phyloP scores from a whole-genome alignment of 2,797 vertebrate species.

The Falco naumanni region DNA sequence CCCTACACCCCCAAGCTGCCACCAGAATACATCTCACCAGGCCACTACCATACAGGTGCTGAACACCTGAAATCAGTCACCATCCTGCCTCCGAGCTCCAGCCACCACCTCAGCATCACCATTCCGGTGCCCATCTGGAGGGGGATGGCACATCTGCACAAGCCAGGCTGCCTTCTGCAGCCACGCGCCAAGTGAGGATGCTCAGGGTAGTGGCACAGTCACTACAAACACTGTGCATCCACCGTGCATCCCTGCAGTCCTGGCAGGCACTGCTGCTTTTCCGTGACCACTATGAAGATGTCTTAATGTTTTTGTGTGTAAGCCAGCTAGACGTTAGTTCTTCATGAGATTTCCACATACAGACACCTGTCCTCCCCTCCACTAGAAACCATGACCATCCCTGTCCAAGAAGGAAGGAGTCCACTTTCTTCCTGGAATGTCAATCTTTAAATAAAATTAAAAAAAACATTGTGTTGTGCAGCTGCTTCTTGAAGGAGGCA shows the following conservation, averaged over 20 bases:
- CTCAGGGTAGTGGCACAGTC: background rate
- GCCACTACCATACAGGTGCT: background rate
- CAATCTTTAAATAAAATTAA: background rate
- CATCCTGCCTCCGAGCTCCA: background rate
- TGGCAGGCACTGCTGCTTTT: background rate
- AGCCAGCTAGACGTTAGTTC: background rate
- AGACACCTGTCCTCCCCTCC: background rate
- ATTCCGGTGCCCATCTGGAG: accelerated
- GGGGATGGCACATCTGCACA: too few relatives aligned
- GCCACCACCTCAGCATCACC: background rate
- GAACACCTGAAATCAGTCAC: background rate
- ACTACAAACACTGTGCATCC: accelerated
- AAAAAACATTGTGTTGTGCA: background rate
- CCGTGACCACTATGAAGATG: background rate
- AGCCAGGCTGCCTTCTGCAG: background rate
- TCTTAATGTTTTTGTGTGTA: background rate
- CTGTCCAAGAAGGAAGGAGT: background rate
- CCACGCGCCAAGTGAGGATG: background rate
- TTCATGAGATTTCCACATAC: background rate
- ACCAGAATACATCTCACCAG: background rate
- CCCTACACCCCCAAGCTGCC: background rate
- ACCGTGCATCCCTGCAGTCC: background rate
- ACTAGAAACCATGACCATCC: background rate
- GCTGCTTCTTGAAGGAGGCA: background rate
- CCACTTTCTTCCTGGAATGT: background rate